A percentile compares a stretch with the other conserved stretches of the same genome.
Evolutionary conservation across 2,888 invertebrate genomes (phyloP).

Genomic region (Pollenia angustigena): DNA sequence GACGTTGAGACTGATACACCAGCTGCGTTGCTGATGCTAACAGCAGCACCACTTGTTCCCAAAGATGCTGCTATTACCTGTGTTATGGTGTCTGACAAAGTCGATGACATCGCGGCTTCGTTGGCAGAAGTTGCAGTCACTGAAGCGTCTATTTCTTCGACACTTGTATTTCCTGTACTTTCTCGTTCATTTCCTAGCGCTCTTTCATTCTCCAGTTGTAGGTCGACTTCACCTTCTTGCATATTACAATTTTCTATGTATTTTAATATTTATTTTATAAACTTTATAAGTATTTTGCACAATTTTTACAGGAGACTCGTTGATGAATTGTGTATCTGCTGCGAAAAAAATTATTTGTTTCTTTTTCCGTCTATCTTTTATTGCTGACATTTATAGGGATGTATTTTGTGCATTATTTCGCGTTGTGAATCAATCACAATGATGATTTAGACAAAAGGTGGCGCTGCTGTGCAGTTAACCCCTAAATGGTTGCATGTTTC

Average conservation of each 20-base stretch:
- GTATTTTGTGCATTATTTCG: constrained; percentile 17
- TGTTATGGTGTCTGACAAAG: constrained; percentile 61
- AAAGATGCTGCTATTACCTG: constrained; percentile 55
- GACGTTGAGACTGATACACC: constrained; percentile 7
- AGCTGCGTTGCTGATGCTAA: constrained; percentile 33
- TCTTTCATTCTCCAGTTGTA: constrained; percentile 74
- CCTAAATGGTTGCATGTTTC: no score
- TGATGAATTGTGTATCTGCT: constrained; percentile 73
- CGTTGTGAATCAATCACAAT: constrained; percentile 44
- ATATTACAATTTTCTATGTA: constrained; percentile 75
- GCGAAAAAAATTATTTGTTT: constrained; percentile 65
- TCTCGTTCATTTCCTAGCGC: constrained; percentile 74
- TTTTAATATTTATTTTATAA: constrained; percentile 55
- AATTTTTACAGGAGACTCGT: constrained; percentile 55
- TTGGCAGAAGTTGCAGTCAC: constrained; percentile 62
- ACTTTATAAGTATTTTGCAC: constrained; percentile 51
- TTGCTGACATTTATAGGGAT: constrained; percentile 59
- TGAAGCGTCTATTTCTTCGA: constrained; percentile 75
- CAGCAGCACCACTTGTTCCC: constrained; percentile 52
- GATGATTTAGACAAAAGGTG: background rate
- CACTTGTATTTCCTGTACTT: constrained; percentile 67
- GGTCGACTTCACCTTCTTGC: constrained; percentile 77
- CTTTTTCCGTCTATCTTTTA: constrained; percentile 53
- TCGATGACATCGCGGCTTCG: constrained; percentile 68
- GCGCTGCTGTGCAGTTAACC: background rate